Base-by-base conservation (phyloP, 1,140 invertebrate species). In the Alviniconcha marisindica region DNA sequence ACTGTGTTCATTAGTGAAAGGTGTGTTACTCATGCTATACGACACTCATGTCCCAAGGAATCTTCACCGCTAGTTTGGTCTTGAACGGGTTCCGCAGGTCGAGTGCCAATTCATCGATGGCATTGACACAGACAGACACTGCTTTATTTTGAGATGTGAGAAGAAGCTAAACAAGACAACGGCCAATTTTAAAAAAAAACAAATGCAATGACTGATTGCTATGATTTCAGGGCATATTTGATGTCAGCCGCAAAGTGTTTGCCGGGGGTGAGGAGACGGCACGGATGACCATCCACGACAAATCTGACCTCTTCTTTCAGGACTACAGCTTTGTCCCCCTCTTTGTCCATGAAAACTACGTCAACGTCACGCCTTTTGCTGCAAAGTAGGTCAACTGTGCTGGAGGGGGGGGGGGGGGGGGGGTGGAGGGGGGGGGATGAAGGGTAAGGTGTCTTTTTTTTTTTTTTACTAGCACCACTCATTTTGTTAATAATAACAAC, bases 281-380 rank as follows among this genome's bases (percentile, higher is more conserved):
- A 88, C 94, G 93, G 0, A 98, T 98, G 97, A 95, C 93, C 24
- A 94, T 94, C 10, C 89, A 89, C 74, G 91, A 99, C 88, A 99
- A 98, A 93, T 96, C 95, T 71, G 96, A 97, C 90, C 93, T 99
- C 60, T 99, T 99, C 93, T 99, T 99, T 93, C 96, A 97, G 86
- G 99, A 99, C 94, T 99, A 99, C 93, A 98, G 95, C 90, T 95
- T 99, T 83, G 96, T 96, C 5, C 97, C 98, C 14, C 94, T 99
- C 31, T 99, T 99, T 94, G 97, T 99, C 0, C 98, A 99, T 91
- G 98, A 99, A 92, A 99, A 99, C 94, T 99, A 99, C 94, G 94
- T 89, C 24, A 79, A 88, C 83, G 89, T 93, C 18, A 83, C 86
- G 5, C 92, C 92, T 33, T 88, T 82, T 74, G 95, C 94, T 79